Base-by-base conservation (phyloP, 1,140 invertebrate genomes). In the Ceratina australensis region DNA sequence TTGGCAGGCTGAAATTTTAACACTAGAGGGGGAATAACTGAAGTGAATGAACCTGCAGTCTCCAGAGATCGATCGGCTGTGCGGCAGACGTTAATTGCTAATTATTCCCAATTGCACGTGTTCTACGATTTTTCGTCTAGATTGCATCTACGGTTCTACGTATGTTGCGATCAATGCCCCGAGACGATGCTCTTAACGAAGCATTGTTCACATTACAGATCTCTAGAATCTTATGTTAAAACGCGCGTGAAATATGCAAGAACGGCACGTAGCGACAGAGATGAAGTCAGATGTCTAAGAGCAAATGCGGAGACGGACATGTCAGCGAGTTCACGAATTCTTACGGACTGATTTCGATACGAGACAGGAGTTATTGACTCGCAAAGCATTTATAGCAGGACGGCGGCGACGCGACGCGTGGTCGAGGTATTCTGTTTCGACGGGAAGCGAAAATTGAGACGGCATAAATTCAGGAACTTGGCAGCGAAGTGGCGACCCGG, bases 381-480 rank as follows among this genome's bases (percentile, higher is more conserved):
- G 3, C 16, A 22, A 1, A 15, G 22, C 49, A 26, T 65, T 42
- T 65, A 66, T 42, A 42, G 33, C 33, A 33, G 33, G 18, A 12
- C 24, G n/a, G 8, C 24, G 22, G 33, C 33, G 33, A n/a, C 52
- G n/a, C n/a, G 15, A 16, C 52, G 52, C 52, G 64, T 49, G 33
- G 33, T 42, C 33, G 33, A 42, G 33, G 13, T 47, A 33, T 49
- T 49, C 72, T 5, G 33, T 47, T 64, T 49, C 33, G 52, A 33
- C 64, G 24, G 73, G 63, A 68, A 68, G 73, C n/a, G 64, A 57
- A 67, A 75, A 59, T 68, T 50, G 64, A 75, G 73, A 75, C 72
- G 52, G 56, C 54, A 33, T 75, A 68, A 68, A 68, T 75, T 75
- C 64, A 49, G 63, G 42, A 68, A 68, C 13, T 67, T 57, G 72